A percentile compares a stretch with the other conserved stretches of the same genome.
These are phyloP conservation scores for Protosalanx chinensis DNA, from an alignment of 2,797 vertebrate genomes.

Conservation along the genomic window DNA sequence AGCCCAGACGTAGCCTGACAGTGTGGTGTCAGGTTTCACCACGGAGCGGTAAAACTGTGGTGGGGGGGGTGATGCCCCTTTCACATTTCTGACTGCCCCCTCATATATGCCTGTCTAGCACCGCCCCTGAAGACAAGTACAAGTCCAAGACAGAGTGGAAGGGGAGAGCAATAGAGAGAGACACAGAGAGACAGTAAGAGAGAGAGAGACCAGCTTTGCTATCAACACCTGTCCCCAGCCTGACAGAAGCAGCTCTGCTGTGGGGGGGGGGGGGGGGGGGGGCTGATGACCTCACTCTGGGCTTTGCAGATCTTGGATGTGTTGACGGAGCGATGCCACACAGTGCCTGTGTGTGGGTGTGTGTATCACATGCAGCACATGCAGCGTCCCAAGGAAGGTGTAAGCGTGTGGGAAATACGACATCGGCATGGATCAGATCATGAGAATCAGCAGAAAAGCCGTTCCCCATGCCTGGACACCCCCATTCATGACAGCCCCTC, in stretches of 20 bases:
- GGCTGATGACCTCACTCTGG: not conserved
- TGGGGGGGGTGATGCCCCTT: no score
- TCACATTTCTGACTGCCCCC: no score
- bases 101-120: no score
- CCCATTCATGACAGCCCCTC: no score
- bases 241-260: not conserved
- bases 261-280: not conserved
- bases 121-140: no score
- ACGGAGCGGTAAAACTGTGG: no score
- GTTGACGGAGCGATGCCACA: not conserved
- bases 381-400: not conserved
- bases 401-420: not conserved
- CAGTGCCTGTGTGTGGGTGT: slow-evolving; percentile 10
- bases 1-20: no score
- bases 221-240: not conserved
- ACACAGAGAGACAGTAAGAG: not conserved
- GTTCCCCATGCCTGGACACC: no score
- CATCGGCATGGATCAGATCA: not conserved
- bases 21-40: no score
- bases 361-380: not conserved
- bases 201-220: not conserved
- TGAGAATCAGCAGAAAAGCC: not conserved
- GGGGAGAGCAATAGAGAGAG: not conserved
- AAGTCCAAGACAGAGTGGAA: no score
- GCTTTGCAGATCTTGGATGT: not conserved